A percentile compares a stretch with the other conserved stretches of the same genome.
phyloP scores from a whole-genome alignment of 2,888 invertebrate genomes.

The Tortrix viridana region DNA sequence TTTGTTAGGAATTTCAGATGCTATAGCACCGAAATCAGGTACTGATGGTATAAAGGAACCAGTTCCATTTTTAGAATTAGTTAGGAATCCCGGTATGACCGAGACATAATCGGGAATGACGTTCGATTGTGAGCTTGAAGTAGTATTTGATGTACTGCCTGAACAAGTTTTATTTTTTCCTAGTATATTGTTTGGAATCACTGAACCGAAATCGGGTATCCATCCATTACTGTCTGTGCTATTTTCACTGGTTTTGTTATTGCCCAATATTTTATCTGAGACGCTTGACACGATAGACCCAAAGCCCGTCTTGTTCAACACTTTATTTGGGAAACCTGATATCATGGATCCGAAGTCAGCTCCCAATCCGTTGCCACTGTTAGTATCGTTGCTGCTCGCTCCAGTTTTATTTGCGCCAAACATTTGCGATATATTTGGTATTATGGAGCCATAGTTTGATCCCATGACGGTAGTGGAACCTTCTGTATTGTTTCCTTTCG shows the following conservation, averaged over 20 bases:
- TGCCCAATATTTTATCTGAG: conserved; percentile 7
- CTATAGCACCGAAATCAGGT: conserved; percentile 3
- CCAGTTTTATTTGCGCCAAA: conserved; percentile 15
- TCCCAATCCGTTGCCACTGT: conserved; percentile 2
- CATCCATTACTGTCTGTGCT: background rate
- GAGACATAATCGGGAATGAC: conserved; percentile 3
- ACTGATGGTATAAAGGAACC: background rate
- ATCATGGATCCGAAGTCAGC: conserved; percentile 20
- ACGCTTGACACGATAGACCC: background rate
- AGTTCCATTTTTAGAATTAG: conserved; percentile 10
- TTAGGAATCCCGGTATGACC: background rate
- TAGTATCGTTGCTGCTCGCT: conserved; percentile 3
- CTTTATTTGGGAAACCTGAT: conserved; percentile 22
- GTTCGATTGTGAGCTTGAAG: background rate
- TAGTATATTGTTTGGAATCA: conserved; percentile 1
- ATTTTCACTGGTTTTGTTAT: conserved; percentile 13
- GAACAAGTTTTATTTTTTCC: conserved; percentile 16
- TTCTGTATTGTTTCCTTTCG: conserved; percentile 11
- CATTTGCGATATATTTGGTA: conserved; percentile 10
- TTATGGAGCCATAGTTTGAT: background rate
- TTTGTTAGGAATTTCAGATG: conserved; percentile 1
- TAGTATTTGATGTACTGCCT: background rate
- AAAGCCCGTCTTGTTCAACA: conserved; percentile 17
- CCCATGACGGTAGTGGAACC: conserved; percentile 23
- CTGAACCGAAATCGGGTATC: conserved; percentile 6